A percentile compares a stretch with the other conserved stretches of the same genome.
These are phyloP conservation scores for Anarsia innoxiella DNA, from an alignment of 2,888 invertebrate species.

Conservation along the genomic window DNA sequence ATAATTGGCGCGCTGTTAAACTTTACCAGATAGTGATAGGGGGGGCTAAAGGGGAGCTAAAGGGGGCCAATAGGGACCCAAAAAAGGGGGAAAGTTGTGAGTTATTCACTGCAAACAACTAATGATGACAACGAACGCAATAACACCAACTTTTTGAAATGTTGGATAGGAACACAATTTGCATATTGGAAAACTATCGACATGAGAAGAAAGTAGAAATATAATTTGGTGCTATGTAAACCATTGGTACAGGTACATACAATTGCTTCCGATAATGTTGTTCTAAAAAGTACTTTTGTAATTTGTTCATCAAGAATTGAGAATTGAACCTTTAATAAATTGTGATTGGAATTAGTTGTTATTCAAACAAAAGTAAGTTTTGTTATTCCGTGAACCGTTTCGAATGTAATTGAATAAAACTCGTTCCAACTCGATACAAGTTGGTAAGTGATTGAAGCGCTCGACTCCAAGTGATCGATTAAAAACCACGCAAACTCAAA, in stretches of 20 bases:
- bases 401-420: conserved; percentile 11
- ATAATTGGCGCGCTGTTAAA: conserved; percentile 38
- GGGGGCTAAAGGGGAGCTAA: conserved; percentile 9
- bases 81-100: conserved; percentile 30
- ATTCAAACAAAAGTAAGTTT: conserved; percentile 4
- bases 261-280: too few species aligned
- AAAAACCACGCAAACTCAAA: conserved; percentile 38
- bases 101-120: conserved; percentile 22
- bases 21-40: conserved; percentile 17
- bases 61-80: too few species aligned
- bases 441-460: conserved; percentile 21
- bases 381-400: conserved; percentile 7
- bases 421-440: conserved; percentile 10
- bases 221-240: too few species aligned
- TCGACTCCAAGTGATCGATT: conserved; percentile 35
- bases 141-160: too few species aligned
- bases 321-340: too few species aligned
- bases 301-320: too few species aligned
- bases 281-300: too few species aligned
- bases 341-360: conserved; percentile 12
- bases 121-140: too few species aligned
- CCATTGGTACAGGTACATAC: too few species aligned
- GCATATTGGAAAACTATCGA: too few species aligned
- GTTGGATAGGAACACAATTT: too few species aligned
- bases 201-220: too few species aligned